Evolutionary conservation across 1,140 invertebrate genomes (phyloP).

Genomic region (Neotoxoptera formosana): DNA sequence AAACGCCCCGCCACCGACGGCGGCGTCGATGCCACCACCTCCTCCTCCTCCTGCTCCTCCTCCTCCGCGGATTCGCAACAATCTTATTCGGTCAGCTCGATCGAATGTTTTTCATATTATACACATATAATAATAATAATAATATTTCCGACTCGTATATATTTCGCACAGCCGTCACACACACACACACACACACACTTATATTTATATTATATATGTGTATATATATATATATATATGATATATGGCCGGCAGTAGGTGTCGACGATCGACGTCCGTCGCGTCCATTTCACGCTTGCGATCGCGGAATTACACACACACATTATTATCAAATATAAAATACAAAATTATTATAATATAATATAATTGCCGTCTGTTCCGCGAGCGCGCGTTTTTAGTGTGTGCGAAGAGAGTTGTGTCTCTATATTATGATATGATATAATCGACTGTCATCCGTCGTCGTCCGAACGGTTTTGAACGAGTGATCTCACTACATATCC

Average conservation of each 20-base stretch:
- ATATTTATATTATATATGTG: background rate
- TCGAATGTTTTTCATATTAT: background rate
- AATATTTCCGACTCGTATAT: background rate
- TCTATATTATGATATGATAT: too few species aligned
- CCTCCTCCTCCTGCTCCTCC: too few species aligned
- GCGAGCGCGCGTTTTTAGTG: background rate
- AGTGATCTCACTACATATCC: background rate
- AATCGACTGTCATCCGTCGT: background rate
- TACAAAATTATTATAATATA: background rate
- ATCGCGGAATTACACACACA: background rate
- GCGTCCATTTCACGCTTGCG: background rate
- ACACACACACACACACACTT: background rate
- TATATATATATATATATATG: background rate
- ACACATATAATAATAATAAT: background rate
- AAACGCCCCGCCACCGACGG: background rate
- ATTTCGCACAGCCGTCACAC: background rate
- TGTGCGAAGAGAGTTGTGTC: background rate
- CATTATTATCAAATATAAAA: background rate
- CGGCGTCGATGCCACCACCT: background rate
- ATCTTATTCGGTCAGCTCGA: slow-evolving; percentile 6
- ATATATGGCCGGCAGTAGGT: background rate
- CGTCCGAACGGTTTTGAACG: background rate
- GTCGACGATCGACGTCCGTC: background rate
- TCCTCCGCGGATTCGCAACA: background rate
- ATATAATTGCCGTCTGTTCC: background rate